A percentile compares a stretch with the other conserved stretches of the same genome.
Conservation (phyloP, 2,888 invertebrate genomes). For the Arge pagana region DNA sequence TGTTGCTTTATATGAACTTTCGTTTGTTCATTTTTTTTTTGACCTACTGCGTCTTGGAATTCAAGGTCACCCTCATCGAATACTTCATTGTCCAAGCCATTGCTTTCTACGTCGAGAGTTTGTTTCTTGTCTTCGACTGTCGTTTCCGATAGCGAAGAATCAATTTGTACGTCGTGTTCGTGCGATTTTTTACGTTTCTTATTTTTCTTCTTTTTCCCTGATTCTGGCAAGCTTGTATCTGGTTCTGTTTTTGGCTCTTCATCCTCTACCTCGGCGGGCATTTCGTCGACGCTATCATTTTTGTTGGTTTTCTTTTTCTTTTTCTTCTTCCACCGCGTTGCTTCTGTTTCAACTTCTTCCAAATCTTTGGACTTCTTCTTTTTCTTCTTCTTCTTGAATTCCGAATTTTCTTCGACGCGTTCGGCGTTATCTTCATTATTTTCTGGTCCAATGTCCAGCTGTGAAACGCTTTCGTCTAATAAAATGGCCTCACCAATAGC, state of each 20-base stretch:
- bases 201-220: slow-evolving; percentile 18
- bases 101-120: no score
- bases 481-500: slow-evolving; percentile 10
- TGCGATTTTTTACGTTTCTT: slow-evolving; percentile 6
- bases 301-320: not conserved
- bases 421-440: no score
- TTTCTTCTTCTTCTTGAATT: slow-evolving; percentile 6
- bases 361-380: not conserved
- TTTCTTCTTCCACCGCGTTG: slow-evolving; percentile 14
- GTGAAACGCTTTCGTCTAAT: slow-evolving; percentile 8
- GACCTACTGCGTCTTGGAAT: not conserved
- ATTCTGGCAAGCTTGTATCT: not conserved
- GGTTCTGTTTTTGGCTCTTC: slow-evolving; percentile 15
- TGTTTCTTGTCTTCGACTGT: no score
- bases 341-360: slow-evolving; percentile 13
- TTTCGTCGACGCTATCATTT: slow-evolving; percentile 9
- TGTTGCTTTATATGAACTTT: no score
- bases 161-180: not conserved
- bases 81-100: not conserved
- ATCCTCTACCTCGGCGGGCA: not conserved
- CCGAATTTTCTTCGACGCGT: no score
- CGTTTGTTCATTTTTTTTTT: not conserved
- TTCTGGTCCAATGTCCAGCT: no score
- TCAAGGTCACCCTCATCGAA: not conserved
- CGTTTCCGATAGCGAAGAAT: no score